Evolutionary conservation across 2,113 vertebrate species (phyloP), one percentile per base, ranked within the genome.

Genomic region (Callithrix jacchus): DNA sequence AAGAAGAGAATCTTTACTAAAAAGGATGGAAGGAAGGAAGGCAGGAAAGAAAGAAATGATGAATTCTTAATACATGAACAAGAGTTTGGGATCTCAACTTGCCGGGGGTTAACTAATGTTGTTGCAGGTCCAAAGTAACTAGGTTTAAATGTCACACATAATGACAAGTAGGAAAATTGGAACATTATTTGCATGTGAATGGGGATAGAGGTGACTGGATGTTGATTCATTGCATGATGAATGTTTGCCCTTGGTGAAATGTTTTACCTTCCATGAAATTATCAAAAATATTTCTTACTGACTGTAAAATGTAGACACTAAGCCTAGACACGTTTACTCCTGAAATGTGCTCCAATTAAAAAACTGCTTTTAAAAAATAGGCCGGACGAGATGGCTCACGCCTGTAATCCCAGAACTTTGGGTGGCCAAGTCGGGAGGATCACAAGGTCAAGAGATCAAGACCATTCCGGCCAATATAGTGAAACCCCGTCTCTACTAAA

Each of bases 241-340:
- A 77, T 77, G 71, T 95, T 92, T 95, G 87, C 96, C 93, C 80
- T 95, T 94, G 89, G 83, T 93, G 84, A 96, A 97, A 95, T 96
- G 79, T 61, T 96, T 95, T 93, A 84, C 87, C 83, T 97, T 91
- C 79, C 13, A 1, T 94, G 96, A 97, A 89, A 95, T 97, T 93
- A 94, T 95, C 91, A 96, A 93, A 80, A 71, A 3, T 89, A 95
- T 97, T 97, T 94, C 86, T 97, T 95, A 64, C 37, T 89, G 89
- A 83, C 49, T 84, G 8, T 87, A 94, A 95, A 80, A 80, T 91
- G 47, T 93, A 74, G 87, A 94, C 21, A 73, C 83, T 10, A 77
- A 87, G 20, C 10, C 54, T 92, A 40, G 73, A 54, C 30, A 16
- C 85, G 42, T 89, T 88, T 54, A 42, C 61, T 93, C 27, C 47